Conservation (phyloP, 2,888 invertebrate species). For the Chloroclysta siterata region DNA sequence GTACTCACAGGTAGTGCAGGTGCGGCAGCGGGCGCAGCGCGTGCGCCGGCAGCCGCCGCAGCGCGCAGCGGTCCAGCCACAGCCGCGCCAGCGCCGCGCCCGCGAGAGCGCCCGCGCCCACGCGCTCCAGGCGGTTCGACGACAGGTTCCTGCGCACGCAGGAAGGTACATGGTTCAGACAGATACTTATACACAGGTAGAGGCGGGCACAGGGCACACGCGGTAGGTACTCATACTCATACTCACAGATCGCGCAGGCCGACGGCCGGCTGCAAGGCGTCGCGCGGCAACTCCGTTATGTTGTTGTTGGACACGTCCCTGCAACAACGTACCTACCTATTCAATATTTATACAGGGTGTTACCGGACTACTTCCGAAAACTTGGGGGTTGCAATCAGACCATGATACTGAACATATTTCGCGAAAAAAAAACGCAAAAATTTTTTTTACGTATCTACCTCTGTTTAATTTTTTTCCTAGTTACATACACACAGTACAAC, state of each 20-base stretch:
- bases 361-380: no score
- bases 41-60: slow-evolving; percentile 83
- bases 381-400: no score
- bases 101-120: slow-evolving; percentile 88
- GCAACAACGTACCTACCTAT: slow-evolving; percentile 63
- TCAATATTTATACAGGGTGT: neutral
- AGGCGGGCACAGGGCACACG: neutral
- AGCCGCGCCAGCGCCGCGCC: slow-evolving; percentile 86
- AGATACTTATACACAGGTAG: neutral
- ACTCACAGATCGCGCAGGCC: slow-evolving; percentile 90
- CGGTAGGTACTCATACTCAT: slow-evolving; percentile 64
- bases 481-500: no score
- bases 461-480: no score
- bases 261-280: slow-evolving; percentile 87
- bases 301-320: slow-evolving; percentile 94
- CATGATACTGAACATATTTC: no score
- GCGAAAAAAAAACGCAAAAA: no score
- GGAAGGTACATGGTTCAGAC: neutral
- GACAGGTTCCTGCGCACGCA: slow-evolving; percentile 88
- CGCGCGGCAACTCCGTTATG: slow-evolving; percentile 89
- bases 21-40: slow-evolving; percentile 78
- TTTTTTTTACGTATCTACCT: no score
- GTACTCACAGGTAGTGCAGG: slow-evolving; percentile 86
- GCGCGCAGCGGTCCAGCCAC: slow-evolving; percentile 86
- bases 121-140: slow-evolving; percentile 89